Conservation (phyloP, 2,888 invertebrate species). For the Zygogramma bicolorata region DNA sequence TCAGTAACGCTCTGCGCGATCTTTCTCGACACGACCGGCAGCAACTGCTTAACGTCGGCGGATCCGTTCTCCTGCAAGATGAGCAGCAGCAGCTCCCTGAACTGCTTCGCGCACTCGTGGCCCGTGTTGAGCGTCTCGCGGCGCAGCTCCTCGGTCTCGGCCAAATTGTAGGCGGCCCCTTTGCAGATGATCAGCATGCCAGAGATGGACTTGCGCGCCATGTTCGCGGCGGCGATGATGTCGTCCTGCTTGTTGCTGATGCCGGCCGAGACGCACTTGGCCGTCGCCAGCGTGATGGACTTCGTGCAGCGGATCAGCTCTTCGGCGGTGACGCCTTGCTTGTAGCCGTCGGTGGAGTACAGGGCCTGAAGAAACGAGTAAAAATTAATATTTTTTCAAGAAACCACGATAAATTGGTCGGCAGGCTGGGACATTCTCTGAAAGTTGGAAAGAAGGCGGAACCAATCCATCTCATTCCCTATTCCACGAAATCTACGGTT, state of each 20-base stretch:
- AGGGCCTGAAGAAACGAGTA: constrained; percentile 77
- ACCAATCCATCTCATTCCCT: no score
- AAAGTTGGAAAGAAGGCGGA: no score
- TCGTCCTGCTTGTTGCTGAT: constrained; percentile 93
- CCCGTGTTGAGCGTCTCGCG: constrained; percentile 81
- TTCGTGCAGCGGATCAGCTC: constrained; percentile 94
- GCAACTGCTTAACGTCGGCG: constrained; percentile 76
- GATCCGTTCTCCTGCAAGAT: constrained; percentile 73
- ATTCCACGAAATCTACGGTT: no score
- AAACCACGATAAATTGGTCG: no score
- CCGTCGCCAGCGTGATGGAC: constrained; percentile 93
- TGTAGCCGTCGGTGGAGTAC: constrained; percentile 72
- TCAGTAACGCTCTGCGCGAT: constrained; percentile 95
- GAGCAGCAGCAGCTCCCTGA: constrained; percentile 87
- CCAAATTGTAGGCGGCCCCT: constrained; percentile 79
- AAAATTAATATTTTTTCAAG: no score
- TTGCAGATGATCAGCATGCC: constrained; percentile 92
- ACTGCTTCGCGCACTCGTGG: constrained; percentile 86
- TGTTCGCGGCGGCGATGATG: constrained; percentile 94
- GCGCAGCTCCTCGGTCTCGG: constrained; percentile 84
- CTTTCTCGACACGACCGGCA: constrained; percentile 85
- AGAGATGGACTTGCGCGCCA: constrained; percentile 93
- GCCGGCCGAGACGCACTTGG: constrained; percentile 94
- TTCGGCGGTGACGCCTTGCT: constrained; percentile 82
- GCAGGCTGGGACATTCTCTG: no score